phyloP scores from a whole-genome alignment of 2,797 vertebrate genomes.

The Oreortyx pictus region DNA sequence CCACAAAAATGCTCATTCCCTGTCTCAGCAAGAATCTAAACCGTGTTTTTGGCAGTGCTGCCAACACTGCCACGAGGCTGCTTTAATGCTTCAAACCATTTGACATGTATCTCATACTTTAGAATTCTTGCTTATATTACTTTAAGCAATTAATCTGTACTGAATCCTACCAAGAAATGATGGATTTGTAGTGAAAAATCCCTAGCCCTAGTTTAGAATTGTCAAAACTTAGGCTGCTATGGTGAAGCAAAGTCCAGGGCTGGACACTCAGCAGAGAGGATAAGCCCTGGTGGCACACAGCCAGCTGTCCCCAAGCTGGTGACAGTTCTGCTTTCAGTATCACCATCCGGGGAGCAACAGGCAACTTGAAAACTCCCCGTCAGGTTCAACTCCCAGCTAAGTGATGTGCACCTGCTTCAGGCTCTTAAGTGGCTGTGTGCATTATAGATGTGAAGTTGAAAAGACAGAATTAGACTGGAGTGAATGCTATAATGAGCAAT shows the following conservation, averaged over 20 bases:
- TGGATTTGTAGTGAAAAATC: background rate
- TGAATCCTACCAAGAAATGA: background rate
- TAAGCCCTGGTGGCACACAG: background rate
- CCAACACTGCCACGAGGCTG: accelerated
- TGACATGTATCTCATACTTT: background rate
- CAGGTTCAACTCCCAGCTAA: background rate
- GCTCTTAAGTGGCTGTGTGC: background rate
- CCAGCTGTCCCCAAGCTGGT: accelerated
- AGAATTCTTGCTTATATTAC: background rate
- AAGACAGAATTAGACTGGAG: background rate
- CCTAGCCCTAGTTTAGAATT: background rate
- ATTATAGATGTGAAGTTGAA: background rate
- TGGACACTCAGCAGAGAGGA: background rate
- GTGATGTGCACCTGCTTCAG: background rate
- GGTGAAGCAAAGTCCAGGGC: background rate
- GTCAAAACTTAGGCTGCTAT: background rate
- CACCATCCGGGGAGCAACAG: background rate
- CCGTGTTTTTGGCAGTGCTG: background rate
- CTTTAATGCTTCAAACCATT: background rate
- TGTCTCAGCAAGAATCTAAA: background rate
- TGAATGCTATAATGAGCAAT: background rate
- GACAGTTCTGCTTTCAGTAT: background rate
- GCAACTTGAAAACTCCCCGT: accelerated
- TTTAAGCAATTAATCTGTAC: background rate
- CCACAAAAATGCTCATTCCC: background rate